Percentiles rank a stretch among this genome's conserved stretches.
These are phyloP conservation scores for Sarcophaga subvicina DNA, from an alignment of 2,888 invertebrate genomes.

Conservation along the genomic window DNA sequence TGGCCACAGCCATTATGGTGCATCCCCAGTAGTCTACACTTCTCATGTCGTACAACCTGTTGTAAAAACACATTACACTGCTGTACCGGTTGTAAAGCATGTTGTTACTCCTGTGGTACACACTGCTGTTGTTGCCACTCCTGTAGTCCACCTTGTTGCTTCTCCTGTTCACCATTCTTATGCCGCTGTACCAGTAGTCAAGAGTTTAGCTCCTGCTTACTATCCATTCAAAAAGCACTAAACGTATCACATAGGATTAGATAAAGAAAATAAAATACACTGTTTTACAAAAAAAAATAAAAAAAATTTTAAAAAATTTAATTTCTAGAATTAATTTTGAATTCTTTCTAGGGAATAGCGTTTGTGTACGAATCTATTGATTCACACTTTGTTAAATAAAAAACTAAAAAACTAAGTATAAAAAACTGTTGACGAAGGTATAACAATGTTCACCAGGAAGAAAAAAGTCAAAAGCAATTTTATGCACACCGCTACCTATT, in stretches of 20 bases:
- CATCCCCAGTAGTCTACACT: constrained; percentile 44
- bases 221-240: neutral
- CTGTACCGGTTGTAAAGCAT: neutral
- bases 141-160: constrained; percentile 16
- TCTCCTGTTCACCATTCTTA: constrained; percentile 40
- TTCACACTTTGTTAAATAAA: too few relatives aligned
- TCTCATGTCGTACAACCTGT: constrained; percentile 71
- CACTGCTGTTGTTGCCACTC: neutral
- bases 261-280: too few relatives aligned
- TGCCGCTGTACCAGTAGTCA: constrained; percentile 63
- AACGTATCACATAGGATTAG: neutral
- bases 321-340: too few relatives aligned
- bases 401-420: too few relatives aligned
- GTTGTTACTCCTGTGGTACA: neutral
- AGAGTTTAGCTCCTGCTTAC: constrained; percentile 5
- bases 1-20: constrained; percentile 76
- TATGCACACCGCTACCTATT: too few relatives aligned
- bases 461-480: too few relatives aligned
- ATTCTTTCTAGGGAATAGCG: too few relatives aligned
- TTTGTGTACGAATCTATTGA: too few relatives aligned
- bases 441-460: too few relatives aligned
- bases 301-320: neutral
- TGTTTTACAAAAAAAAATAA: neutral
- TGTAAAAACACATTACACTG: neutral
- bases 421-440: too few relatives aligned